Base-by-base conservation (phyloP, 2,888 invertebrate genomes). In the Seira ritae region DNA sequence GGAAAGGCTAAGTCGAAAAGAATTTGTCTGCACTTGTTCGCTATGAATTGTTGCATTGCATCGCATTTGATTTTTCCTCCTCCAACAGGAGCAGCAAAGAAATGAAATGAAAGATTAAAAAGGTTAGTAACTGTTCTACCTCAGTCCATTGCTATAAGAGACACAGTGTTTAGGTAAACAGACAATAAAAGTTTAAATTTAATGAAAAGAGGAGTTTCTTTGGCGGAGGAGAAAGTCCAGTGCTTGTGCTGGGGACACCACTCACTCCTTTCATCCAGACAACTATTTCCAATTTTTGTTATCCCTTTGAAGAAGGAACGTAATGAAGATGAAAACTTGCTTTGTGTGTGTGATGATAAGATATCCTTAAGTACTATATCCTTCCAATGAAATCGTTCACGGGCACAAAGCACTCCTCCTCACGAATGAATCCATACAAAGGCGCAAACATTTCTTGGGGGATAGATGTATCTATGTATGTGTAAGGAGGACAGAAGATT, bases 401-500 rank as follows among this genome's bases (percentile, higher is more conserved):
- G 31, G 31, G 8, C 31, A 31, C 31, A 31, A 31, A 31, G 31
- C 3, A 31, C 31, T 31, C 31, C 31, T 31, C 31, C 31, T 31
- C 31, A 31, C 31, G 8, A 31, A 31, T 8, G 8, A 31, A 31
- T 31, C 31, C 31, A 31, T 31, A 31, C 31, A 31, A 31, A 31
- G 31, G 31, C 31, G 50, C 3, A 50, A 50, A 50, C 15, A 50
- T n/a, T 50, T 50, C 12, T n/a, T n/a, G n/a, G n/a, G n/a, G n/a
- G n/a, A n/a, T n/a, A n/a, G n/a, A n/a, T n/a, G 3, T 50, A 8
- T n/a, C 15, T 50, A 15, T 50, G 50, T 3, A 50, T 12, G 12
- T 50, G 15, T 50, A 50, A 50, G 50, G 12, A 50, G 17, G 17
- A 50, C 1, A 50, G 66, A 78, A 78, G 80, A 62, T 80, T 84